These are phyloP conservation scores for Pegoplata infirma DNA, from an alignment of 2,888 invertebrate species.

Conservation along the genomic window DNA sequence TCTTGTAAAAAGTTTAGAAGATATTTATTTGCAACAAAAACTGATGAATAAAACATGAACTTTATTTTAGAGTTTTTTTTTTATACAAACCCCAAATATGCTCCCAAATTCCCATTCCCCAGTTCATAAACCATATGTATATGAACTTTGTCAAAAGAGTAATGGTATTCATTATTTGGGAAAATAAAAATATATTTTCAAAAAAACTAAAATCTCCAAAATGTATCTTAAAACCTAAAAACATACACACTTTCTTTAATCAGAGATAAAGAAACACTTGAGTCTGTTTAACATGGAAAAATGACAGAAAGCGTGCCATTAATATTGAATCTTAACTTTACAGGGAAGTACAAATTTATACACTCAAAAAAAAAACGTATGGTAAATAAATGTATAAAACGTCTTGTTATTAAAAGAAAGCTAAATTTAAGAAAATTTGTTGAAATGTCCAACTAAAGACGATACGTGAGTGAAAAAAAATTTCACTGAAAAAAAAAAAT, in stretches of 20 bases:
- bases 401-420: no score
- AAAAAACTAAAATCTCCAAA: neutral
- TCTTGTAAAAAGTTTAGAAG: neutral
- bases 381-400: no score
- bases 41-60: neutral
- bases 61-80: no score
- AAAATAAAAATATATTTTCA: neutral
- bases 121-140: neutral
- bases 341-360: no score
- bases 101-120: neutral
- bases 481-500: no score
- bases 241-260: neutral
- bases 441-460: no score
- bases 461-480: no score
- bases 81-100: neutral
- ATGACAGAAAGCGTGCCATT: slow-evolving; percentile 30
- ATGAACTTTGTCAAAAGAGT: neutral
- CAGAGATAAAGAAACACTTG: slow-evolving; percentile 24
- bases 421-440: no score
- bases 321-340: slow-evolving; percentile 12
- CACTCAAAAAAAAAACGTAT: no score
- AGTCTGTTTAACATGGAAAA: slow-evolving; percentile 14
- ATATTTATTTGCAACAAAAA: neutral
- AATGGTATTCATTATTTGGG: neutral
- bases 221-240: neutral